Base-by-base conservation (phyloP, 2,888 invertebrate species). In the Lithophane semibrunnea region DNA sequence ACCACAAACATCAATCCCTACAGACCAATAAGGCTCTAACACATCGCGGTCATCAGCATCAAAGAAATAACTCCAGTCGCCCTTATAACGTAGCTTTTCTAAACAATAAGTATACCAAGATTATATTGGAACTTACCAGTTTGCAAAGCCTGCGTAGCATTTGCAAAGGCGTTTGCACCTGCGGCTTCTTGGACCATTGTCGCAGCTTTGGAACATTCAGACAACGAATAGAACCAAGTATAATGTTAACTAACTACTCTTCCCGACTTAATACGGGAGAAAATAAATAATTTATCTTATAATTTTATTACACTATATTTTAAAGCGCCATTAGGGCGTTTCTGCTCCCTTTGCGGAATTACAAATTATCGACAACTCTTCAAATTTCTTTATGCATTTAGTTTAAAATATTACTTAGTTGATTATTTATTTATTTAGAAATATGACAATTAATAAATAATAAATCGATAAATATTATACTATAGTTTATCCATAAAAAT, bases 91-190 rank as follows among this genome's bases (percentile, higher is more conserved):
- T 69, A 69, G n/a, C 37, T 56, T 24, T 68, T 52, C 68, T 68
- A 82, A 42, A 8, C 24, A 77, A 56, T 60, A 58, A 63, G 29
- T 61, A 66, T 70, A 49, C 70, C 77, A 80, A 78, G 37, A 80
- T 71, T 58, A 44, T 65, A 60, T 37, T 29, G 13, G 21, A 73
- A 82, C 82, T 82, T 84, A 82, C 82, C 82, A 78, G 56, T 68
- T 69, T 54, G 63, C 82, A 85, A 68, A 82, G 86, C 82, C 83
- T 85, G 77, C 83, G 82, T 56, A 82, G 75, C 64, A 37, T 80
- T 71, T 68, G 82, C 82, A 82, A 82, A 77, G 85, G 82, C 71
- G 82, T 85, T 69, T 54, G 52, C 64, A 58, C 67, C 65, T 71
- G 73, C 54, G 64, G 66, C 73, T 63, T 85, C 82, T 76, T 85